Conservation (phyloP, 2,113 vertebrate species). For the Protobothrops mucrosquamatus region DNA sequence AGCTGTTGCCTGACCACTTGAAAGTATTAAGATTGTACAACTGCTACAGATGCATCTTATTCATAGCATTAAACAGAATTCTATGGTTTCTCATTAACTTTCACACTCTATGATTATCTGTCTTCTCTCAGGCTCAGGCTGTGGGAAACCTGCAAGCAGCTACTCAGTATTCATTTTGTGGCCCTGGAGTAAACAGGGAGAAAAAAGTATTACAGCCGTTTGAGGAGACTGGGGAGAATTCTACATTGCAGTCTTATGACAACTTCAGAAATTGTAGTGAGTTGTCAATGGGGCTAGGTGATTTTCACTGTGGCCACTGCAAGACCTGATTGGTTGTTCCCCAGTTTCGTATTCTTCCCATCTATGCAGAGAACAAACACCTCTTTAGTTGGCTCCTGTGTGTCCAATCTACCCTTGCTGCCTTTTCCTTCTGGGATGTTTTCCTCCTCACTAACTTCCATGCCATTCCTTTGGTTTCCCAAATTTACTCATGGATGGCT, state of each 20-base stretch:
- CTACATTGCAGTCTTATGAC: not conserved
- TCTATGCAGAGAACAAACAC: not conserved
- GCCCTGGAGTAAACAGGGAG: not conserved
- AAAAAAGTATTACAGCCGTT: not conserved
- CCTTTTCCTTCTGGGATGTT: not conserved
- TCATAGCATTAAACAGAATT: not conserved
- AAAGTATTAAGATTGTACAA: not conserved
- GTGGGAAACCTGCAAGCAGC: not conserved
- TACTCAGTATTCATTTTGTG: not conserved
- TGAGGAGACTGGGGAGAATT: not conserved
- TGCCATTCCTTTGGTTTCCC: not conserved
- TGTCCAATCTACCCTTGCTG: not conserved
- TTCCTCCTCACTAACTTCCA: not conserved
- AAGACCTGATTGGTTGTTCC: not conserved
- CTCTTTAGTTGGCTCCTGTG: not conserved
- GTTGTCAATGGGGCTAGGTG: not conserved
- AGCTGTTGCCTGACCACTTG: not conserved
- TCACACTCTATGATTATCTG: not conserved
- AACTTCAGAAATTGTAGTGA: not conserved
- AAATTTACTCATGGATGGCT: not conserved
- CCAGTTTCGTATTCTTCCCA: not conserved
- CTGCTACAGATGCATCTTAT: not conserved
- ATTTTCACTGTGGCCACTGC: not conserved
- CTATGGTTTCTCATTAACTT: not conserved
- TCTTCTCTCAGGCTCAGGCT: not conserved